Conservation (phyloP, 2,113 vertebrate species). For the Cyanistes caeruleus region DNA sequence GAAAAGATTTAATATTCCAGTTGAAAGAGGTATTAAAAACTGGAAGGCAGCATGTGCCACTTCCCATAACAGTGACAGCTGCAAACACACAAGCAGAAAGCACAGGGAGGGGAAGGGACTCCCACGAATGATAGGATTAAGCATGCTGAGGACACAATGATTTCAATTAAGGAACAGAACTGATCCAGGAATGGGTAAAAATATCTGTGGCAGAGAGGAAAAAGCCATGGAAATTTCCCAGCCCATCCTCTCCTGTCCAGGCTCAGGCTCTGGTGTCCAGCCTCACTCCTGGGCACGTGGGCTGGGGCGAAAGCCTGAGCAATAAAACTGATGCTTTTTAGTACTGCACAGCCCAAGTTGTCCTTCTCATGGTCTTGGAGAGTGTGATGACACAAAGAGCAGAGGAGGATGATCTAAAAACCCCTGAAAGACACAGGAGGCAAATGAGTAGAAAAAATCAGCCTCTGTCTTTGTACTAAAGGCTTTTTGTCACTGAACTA, state of each 20-base stretch:
- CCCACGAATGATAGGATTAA: neutral
- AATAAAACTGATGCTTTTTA: neutral
- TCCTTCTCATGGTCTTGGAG: neutral
- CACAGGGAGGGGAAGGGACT: neutral
- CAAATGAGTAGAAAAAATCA: neutral
- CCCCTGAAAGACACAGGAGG: neutral
- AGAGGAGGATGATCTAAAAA: neutral
- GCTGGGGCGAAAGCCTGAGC: neutral
- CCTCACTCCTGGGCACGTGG: accelerated
- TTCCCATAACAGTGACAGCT: neutral
- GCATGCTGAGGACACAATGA: neutral
- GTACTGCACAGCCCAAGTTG: neutral
- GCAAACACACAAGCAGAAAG: neutral
- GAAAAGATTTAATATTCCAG: neutral
- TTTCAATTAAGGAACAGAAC: neutral
- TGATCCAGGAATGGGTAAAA: neutral
- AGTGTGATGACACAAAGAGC: neutral
- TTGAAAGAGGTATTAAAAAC: neutral
- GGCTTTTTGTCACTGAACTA: neutral
- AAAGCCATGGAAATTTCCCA: neutral
- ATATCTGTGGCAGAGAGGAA: neutral
- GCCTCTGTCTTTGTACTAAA: neutral
- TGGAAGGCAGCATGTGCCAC: neutral
- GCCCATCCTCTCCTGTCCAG: neutral
- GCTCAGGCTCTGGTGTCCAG: neutral